Evolutionary conservation across 2,113 vertebrate genomes (phyloP), one percentile per base, ranked within the genome.

Genomic region (Talpa occidentalis): DNA sequence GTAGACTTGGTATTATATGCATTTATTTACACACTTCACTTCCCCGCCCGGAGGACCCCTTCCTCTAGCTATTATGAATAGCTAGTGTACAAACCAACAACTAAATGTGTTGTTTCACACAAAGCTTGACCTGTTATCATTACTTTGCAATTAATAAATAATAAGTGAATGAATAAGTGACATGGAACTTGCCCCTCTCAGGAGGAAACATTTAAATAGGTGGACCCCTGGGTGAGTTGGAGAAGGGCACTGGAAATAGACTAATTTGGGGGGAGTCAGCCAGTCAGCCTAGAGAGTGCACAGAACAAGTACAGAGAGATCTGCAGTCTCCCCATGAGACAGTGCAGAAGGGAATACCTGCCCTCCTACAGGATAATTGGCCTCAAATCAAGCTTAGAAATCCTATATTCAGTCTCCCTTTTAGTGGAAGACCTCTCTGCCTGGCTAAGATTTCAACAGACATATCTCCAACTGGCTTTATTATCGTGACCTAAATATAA

Each of bases 401-500:
- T 62, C 22, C 56, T 80, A 21, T 76, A 54, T 92, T 92, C 89
- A 93, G 47, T 90, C 67, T 90, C 59, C 17, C 22, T 90, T 94
- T 10, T 8, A 97, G 56, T 54, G 76, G 76, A 77, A 88, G 6
- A 3, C 5, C 56, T 74, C 37, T 26, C 2, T 86, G 54, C 10
- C 40, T 40, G 73, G 64, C 40, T 82, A 60, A n/a, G 40, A 89
- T 91, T 82, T 85, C 73, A 81, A 49, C 12, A 37, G 49, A 88
- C 2, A 0, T 67, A 72, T 96, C 28, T 74, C 62, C 81, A 82
- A 90, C 42, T 12, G n/a, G 59, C 69, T 91, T 95, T 93, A 94
- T 96, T 94, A 96, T 62, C 87, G 1, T 97, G 97, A 98, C 97
- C 96, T 95, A 97, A 95, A 97, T 97, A 96, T 96, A 97, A 97